Evolutionary conservation across 2,888 invertebrate genomes (phyloP).

Genomic region (Chalcosyrphus nemorum): DNA sequence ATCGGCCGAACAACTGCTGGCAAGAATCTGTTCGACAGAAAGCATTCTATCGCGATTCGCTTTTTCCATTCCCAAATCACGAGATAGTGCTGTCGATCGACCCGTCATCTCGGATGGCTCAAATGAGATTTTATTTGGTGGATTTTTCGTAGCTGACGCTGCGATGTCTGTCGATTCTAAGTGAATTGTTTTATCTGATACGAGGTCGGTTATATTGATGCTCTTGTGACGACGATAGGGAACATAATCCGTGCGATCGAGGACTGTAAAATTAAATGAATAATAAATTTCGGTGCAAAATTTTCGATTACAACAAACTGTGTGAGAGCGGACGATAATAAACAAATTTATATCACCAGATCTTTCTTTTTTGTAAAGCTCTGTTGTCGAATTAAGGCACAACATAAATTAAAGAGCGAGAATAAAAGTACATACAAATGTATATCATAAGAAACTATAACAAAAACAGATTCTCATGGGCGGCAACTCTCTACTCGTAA

Average conservation of each 20-base stretch:
- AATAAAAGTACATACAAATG: no score
- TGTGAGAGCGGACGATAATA: no score
- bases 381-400: no score
- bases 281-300: neutral
- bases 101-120: constrained; percentile 81
- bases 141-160: constrained; percentile 70
- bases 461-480: no score
- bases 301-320: no score
- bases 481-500: no score
- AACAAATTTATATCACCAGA: no score
- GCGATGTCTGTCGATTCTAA: constrained; percentile 76
- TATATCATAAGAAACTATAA: no score
- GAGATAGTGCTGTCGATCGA: constrained; percentile 78
- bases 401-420: no score
- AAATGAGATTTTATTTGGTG: constrained; percentile 77
- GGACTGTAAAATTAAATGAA: constrained; percentile 28
- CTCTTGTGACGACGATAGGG: constrained; percentile 74
- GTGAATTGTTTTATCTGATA: constrained; percentile 80
- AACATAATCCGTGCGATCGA: constrained; percentile 74
- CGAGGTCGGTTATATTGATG: constrained; percentile 79
- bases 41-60: constrained; percentile 64
- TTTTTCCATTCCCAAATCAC: constrained; percentile 49
- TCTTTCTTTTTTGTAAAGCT: no score
- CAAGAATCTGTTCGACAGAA: constrained; percentile 80
- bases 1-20: constrained; percentile 79